Conservation (phyloP, 2,888 invertebrate genomes). For the Phengaris arion region DNA sequence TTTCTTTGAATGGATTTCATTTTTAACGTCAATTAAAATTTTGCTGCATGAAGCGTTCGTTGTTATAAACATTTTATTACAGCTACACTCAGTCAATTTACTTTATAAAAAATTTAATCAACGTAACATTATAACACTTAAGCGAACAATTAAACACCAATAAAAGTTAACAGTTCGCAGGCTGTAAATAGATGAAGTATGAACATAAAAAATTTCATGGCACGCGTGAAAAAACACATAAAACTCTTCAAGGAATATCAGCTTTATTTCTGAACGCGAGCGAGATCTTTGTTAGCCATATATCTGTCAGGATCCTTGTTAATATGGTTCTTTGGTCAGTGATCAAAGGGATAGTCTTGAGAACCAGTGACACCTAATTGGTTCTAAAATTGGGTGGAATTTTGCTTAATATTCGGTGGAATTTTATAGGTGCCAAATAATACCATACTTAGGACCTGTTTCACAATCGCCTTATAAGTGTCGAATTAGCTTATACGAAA, state of each 20-base stretch:
- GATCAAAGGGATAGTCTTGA: slow-evolving; percentile 68
- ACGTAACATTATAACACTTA: not conserved
- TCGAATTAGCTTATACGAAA: too few species aligned
- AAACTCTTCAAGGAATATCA: slow-evolving; percentile 37
- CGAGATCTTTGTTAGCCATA: slow-evolving; percentile 63
- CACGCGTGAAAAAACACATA: slow-evolving; percentile 34
- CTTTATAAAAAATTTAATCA: not conserved
- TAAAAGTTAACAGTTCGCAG: slow-evolving; percentile 14
- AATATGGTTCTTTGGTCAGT: slow-evolving; percentile 67
- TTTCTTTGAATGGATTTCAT: not conserved
- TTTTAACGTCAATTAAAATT: not conserved
- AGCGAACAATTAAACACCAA: slow-evolving; percentile 5
- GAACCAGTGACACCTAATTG: slow-evolving; percentile 69
- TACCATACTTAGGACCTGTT: too few species aligned
- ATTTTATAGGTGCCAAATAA: not conserved
- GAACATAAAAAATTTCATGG: slow-evolving; percentile 28
- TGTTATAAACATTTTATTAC: not conserved
- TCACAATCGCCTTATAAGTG: too few species aligned
- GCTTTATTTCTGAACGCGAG: slow-evolving; percentile 47
- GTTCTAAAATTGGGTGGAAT: slow-evolving; percentile 42
- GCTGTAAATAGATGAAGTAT: slow-evolving; percentile 22
- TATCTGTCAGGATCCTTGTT: slow-evolving; percentile 74
- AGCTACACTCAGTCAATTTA: not conserved
- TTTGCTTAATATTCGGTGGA: not conserved
- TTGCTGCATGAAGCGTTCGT: not conserved